These are phyloP conservation scores for Palythoa heliodiscus DNA, from an alignment of 92 coral and sea anemone species.

Conservation along the genomic window DNA sequence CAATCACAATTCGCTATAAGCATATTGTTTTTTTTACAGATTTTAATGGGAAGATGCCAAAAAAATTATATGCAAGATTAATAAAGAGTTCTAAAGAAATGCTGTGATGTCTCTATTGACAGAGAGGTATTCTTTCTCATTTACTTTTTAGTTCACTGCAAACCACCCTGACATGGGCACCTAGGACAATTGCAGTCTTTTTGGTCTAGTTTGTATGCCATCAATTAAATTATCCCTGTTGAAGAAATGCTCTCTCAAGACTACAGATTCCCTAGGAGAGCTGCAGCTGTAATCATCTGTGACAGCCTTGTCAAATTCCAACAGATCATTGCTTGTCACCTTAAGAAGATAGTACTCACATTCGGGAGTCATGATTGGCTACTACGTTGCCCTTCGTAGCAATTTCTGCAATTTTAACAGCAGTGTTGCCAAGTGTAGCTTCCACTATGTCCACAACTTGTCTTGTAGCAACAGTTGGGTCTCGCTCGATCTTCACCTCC, in stretches of 20 bases:
- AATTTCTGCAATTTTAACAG: background rate
- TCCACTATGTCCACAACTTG: background rate
- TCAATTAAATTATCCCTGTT: background rate
- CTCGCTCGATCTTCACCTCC: background rate
- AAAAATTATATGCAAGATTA: too few relatives aligned
- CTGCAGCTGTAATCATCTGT: background rate
- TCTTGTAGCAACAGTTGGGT: background rate
- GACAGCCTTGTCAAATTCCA: background rate
- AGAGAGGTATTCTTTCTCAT: too few relatives aligned
- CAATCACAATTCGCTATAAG: background rate
- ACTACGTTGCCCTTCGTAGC: background rate
- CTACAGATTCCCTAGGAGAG: background rate
- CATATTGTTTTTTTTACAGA: too few relatives aligned
- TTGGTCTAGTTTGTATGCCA: too few relatives aligned
- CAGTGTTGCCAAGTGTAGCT: background rate
- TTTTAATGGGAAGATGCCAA: too few relatives aligned
- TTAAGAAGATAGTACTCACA: background rate
- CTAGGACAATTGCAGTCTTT: too few relatives aligned
- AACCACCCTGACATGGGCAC: too few relatives aligned
- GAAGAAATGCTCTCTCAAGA: background rate
- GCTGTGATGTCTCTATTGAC: too few relatives aligned
- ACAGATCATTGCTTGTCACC: background rate
- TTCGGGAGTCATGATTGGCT: background rate
- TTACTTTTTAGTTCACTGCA: too few relatives aligned
- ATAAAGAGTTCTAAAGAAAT: too few relatives aligned